phyloP scores from a whole-genome alignment of 2,888 invertebrate species.

The Polymixis lichenea region DNA sequence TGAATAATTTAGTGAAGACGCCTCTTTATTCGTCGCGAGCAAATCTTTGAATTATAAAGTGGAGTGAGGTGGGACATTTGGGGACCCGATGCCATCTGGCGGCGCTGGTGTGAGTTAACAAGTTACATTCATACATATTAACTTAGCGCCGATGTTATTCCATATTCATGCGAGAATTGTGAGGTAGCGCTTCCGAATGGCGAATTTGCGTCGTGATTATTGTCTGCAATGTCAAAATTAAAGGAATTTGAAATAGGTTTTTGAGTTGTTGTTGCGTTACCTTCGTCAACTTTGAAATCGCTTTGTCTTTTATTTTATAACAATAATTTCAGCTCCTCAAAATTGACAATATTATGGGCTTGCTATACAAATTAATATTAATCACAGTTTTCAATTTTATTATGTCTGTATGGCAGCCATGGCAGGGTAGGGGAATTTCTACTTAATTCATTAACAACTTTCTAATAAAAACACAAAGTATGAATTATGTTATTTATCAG shows the following conservation, averaged over 20 bases:
- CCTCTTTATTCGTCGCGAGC: slow-evolving; percentile 84
- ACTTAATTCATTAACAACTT: neutral
- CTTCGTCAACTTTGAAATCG: neutral
- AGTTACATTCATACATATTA: slow-evolving; percentile 89
- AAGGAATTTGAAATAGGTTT: slow-evolving; percentile 27
- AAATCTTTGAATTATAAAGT: slow-evolving; percentile 89
- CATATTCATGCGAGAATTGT: slow-evolving; percentile 81
- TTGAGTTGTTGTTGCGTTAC: neutral
- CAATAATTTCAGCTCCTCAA: neutral
- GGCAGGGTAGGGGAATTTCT: neutral
- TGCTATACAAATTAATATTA: slow-evolving; percentile 31
- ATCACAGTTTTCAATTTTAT: slow-evolving; percentile 9
- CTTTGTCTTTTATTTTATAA: neutral
- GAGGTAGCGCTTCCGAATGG: slow-evolving; percentile 68
- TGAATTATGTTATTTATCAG: slow-evolving; percentile 24
- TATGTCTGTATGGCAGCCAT: neutral
- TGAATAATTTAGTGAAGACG: slow-evolving; percentile 85
- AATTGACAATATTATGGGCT: neutral
- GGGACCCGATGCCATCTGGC: slow-evolving; percentile 78
- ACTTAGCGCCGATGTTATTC: slow-evolving; percentile 80
- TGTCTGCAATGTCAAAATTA: slow-evolving; percentile 48
- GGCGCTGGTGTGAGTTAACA: slow-evolving; percentile 79
- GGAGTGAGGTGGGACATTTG: slow-evolving; percentile 78
- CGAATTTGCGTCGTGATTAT: slow-evolving; percentile 61
- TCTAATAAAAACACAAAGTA: slow-evolving; percentile 14